Evolutionary conservation across 2,113 vertebrate genomes (phyloP).

Genomic region (Sinocyclocheilus grahami): DNA sequence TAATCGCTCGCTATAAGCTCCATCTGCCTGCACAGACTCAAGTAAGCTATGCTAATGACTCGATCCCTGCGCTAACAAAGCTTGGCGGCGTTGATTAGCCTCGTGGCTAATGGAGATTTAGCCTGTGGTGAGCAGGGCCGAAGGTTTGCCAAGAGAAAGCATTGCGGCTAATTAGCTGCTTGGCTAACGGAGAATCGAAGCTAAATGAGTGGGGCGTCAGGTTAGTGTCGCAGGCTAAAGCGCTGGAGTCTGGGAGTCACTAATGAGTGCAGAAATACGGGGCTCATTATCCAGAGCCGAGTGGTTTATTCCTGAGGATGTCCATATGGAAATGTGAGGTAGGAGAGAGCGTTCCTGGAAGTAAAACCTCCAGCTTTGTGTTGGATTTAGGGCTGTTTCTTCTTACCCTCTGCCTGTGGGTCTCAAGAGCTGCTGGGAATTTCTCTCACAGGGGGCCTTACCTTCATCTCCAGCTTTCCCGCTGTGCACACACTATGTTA

Average conservation of each 20-base stretch:
- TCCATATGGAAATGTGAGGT: conserved; percentile 28
- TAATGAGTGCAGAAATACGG: conserved; percentile 70
- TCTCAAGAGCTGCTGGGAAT: conserved; percentile 6
- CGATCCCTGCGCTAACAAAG: not conserved
- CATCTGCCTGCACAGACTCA: conserved; percentile 59
- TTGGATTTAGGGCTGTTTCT: not conserved
- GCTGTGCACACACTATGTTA: conserved; percentile 3
- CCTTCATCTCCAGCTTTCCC: conserved; percentile 10
- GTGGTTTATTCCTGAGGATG: conserved; percentile 68
- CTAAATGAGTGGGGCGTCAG: conserved; percentile 20
- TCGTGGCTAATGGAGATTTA: conserved; percentile 35
- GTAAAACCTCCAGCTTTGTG: conserved; percentile 17
- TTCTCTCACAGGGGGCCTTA: conserved; percentile 1
- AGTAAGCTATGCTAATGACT: conserved; percentile 43
- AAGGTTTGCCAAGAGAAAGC: conserved; percentile 30
- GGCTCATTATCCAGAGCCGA: conserved; percentile 69
- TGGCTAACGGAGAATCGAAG: conserved; percentile 18
- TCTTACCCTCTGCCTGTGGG: not conserved
- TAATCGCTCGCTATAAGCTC: conserved; percentile 51
- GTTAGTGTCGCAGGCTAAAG: conserved; percentile 20
- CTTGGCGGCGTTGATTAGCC: conserved; percentile 39
- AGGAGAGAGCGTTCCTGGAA: conserved; percentile 5
- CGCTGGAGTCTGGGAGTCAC: conserved; percentile 44
- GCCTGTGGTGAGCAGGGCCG: conserved; percentile 51
- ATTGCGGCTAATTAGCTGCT: conserved; percentile 37